Evolutionary conservation across 1,140 invertebrate genomes (phyloP).

Genomic region (Drosophila willistoni): DNA sequence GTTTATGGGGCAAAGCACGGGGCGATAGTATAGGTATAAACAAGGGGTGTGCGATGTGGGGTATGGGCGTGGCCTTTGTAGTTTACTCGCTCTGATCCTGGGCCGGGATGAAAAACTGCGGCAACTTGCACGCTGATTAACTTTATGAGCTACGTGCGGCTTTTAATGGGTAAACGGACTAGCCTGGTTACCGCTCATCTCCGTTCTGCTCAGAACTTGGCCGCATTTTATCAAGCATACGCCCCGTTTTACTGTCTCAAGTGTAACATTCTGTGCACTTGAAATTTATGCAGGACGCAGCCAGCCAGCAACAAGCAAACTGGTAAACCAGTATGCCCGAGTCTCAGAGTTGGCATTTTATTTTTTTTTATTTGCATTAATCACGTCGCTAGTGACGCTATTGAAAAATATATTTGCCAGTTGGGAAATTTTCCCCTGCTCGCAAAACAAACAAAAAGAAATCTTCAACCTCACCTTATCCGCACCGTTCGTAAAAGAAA

Average conservation of each 20-base stretch:
- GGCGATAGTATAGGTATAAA: background rate
- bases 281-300: conserved; percentile 69
- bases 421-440: conserved; percentile 71
- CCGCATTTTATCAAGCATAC: conserved; percentile 58
- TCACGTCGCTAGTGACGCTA: conserved; percentile 78
- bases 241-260: conserved; percentile 63
- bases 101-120: conserved; percentile 41
- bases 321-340: conserved; percentile 14
- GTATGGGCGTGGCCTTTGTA: conserved; percentile 55
- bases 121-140: conserved; percentile 66
- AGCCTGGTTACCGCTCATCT: background rate
- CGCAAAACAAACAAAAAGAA: conserved; percentile 53
- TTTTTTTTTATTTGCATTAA: conserved; percentile 81
- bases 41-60: background rate
- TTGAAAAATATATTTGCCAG: conserved; percentile 82
- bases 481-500: background rate
- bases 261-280: conserved; percentile 76
- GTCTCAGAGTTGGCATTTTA: conserved; percentile 37
- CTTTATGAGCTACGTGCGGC: conserved; percentile 76
- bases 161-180: conserved; percentile 61
- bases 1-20: background rate
- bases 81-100: conserved; percentile 30
- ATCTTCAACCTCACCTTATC: background rate
- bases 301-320: conserved; percentile 39
- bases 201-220: conserved; percentile 24